Conservation (phyloP, 2,888 invertebrate species). For the Zhuqinia jingwanae region DNA sequence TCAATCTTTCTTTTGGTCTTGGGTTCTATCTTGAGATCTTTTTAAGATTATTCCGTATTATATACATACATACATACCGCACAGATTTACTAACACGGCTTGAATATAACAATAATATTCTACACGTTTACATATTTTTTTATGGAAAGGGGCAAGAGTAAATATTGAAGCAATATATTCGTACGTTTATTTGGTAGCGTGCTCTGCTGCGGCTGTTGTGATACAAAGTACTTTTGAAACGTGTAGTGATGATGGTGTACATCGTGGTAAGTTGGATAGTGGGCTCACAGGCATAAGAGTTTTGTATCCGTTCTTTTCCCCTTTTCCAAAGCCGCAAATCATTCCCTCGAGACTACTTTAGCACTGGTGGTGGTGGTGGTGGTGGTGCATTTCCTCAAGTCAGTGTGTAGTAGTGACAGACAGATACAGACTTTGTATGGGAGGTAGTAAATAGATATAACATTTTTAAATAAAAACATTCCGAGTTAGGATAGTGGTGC, state of each 20-base stretch:
- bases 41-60: neutral
- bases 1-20: constrained; percentile 21
- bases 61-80: no score
- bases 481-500: neutral
- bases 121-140: neutral
- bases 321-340: constrained; percentile 59
- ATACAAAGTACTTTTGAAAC: neutral
- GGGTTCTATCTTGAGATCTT: neutral
- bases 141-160: neutral
- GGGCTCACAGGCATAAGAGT: constrained; percentile 2
- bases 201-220: neutral
- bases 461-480: neutral
- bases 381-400: constrained; percentile 63
- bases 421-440: no score
- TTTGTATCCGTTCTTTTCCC: constrained; percentile 40
- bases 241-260: no score
- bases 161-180: neutral
- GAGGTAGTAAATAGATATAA: no score
- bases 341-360: constrained; percentile 67
- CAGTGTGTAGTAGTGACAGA: constrained; percentile 18
- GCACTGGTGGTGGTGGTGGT: neutral
- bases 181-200: neutral
- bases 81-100: neutral
- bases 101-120: neutral
- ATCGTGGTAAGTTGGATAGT: constrained; percentile 8